Conservation (phyloP, 2,797 vertebrate genomes). For the Euthynnus affinis region DNA sequence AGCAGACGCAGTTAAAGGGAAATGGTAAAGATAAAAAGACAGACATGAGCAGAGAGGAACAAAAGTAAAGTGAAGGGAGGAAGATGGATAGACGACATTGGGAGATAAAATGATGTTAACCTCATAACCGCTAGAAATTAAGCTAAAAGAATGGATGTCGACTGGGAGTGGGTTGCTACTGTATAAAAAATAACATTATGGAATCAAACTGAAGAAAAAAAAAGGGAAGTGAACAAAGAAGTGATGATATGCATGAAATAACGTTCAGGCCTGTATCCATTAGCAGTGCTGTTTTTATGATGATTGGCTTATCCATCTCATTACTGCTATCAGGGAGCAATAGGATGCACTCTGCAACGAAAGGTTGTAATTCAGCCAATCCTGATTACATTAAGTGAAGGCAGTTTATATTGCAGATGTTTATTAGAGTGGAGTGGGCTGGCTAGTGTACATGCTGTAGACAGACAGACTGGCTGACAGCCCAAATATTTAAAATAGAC, state of each 20-base stretch:
- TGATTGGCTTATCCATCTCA: slow-evolving; percentile 64
- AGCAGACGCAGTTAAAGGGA: slow-evolving; percentile 17
- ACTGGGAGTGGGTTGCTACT: background rate
- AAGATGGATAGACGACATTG: background rate
- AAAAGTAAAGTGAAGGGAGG: background rate
- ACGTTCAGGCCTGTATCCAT: slow-evolving; percentile 39
- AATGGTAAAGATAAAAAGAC: background rate
- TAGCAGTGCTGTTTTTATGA: slow-evolving; percentile 38
- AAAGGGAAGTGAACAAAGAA: slow-evolving; percentile 35
- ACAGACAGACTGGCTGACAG: slow-evolving; percentile 43
- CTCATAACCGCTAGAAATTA: background rate
- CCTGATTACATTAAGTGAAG: slow-evolving; percentile 62
- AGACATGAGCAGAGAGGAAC: background rate
- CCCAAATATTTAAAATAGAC: slow-evolving; percentile 64
- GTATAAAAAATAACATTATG: slow-evolving; percentile 5
- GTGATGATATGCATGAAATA: slow-evolving; percentile 48
- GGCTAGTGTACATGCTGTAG: slow-evolving; percentile 23
- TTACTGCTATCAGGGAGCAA: slow-evolving; percentile 37
- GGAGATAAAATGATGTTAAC: background rate
- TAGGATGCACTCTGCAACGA: slow-evolving; percentile 33
- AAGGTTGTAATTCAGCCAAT: slow-evolving; percentile 36
- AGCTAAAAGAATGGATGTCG: slow-evolving; percentile 9
- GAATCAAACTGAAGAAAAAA: slow-evolving; percentile 6
- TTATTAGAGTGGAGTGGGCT: slow-evolving; percentile 26
- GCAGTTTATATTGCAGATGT: slow-evolving; percentile 54